phyloP scores from a whole-genome alignment of 2,888 invertebrate species.

The Pteria penguin region DNA sequence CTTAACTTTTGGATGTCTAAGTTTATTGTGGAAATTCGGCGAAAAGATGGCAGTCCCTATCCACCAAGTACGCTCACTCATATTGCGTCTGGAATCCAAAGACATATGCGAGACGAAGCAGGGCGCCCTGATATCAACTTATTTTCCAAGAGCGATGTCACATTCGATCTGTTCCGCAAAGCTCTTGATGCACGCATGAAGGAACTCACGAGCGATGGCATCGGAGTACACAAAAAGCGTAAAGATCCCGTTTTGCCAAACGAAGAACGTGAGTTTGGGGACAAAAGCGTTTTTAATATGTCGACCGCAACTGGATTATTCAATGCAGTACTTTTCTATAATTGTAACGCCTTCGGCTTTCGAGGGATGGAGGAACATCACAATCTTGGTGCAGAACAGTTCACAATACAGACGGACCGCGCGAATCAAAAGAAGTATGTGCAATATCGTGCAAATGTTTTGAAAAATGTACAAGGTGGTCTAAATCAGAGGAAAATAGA shows the following conservation, averaged over 20 bases:
- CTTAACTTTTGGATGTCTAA: neutral
- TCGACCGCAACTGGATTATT: neutral
- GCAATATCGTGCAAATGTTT: neutral
- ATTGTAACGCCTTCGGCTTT: neutral
- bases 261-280: neutral
- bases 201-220: neutral
- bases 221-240: neutral
- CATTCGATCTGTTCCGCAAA: neutral
- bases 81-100: neutral
- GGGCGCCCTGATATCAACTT: neutral
- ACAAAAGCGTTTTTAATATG: neutral
- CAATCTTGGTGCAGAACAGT: neutral
- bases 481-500: neutral
- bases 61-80: neutral
- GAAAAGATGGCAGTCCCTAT: too few species aligned
- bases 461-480: neutral
- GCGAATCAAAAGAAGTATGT: neutral
- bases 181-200: neutral
- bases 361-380: neutral
- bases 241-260: neutral
- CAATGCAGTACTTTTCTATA: neutral
- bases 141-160: neutral
- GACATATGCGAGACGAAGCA: neutral
- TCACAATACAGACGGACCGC: neutral
- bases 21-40: neutral